These are phyloP conservation scores for Leptodactylus fallax DNA, from an alignment of 2,797 vertebrate genomes.

Conservation along the genomic window DNA sequence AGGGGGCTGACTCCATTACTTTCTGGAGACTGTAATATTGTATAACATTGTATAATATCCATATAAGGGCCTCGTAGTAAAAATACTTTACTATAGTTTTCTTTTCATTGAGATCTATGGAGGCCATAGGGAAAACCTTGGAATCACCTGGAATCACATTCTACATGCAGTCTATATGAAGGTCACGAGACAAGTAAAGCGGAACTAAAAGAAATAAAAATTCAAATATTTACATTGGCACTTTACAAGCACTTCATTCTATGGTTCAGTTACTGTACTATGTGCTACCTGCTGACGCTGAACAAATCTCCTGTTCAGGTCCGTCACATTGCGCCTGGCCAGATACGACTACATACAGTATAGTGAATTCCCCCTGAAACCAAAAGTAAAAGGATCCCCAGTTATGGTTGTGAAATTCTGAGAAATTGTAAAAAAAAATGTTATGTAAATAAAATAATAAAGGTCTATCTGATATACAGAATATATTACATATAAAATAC, in stretches of 20 bases:
- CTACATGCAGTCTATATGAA: neutral
- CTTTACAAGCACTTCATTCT: neutral
- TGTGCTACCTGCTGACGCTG: neutral
- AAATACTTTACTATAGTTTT: too few species aligned
- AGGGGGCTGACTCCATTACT: too few species aligned
- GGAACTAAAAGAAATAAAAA: neutral
- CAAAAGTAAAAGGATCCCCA: neutral
- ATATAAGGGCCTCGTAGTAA: too few species aligned
- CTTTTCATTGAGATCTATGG: neutral
- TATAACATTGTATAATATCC: too few species aligned
- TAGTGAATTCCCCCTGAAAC: too few species aligned
- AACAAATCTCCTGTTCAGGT: neutral
- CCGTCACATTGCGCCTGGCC: neutral
- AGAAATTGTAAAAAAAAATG: neutral
- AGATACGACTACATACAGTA: neutral
- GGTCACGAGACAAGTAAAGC: neutral
- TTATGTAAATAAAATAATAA: neutral
- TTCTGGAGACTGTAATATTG: too few species aligned
- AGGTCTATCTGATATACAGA: neutral
- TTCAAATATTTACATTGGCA: neutral
- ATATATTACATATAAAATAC: neutral
- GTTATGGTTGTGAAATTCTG: too few species aligned
- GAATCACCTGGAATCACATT: neutral
- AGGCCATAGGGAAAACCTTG: neutral
- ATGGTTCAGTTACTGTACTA: neutral